These are phyloP conservation scores for Muntiacus reevesi DNA, from an alignment of 2,113 vertebrate genomes.

Conservation along the genomic window DNA sequence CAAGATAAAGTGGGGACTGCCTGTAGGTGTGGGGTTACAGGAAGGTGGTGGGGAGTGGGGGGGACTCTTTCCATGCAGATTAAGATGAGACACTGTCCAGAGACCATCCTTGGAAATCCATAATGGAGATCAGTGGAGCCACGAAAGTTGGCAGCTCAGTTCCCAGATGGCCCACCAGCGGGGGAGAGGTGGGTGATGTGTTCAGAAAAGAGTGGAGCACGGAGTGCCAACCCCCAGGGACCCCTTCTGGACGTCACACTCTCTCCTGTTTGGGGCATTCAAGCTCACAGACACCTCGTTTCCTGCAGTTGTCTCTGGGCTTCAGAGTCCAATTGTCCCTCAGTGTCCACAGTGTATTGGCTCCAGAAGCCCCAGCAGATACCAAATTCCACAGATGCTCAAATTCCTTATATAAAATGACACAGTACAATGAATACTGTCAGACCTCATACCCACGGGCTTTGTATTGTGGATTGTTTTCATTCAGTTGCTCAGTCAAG, in stretches of 20 bases:
- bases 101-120: not conserved
- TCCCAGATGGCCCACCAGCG: accelerated
- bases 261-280: not conserved
- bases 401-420: not conserved
- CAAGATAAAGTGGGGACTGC: not conserved
- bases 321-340: not conserved
- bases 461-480: not conserved
- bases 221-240: accelerated
- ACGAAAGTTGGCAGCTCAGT: not conserved
- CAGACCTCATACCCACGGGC: accelerated
- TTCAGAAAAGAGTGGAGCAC: not conserved
- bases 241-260: not conserved
- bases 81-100: not conserved
- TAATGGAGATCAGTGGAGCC: not conserved
- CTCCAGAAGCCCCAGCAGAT: not conserved
- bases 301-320: not conserved
- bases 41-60: accelerated
- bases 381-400: not conserved
- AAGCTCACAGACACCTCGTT: not conserved
- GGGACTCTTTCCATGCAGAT: accelerated
- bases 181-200: accelerated
- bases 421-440: not conserved
- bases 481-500: not conserved
- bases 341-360: not conserved
- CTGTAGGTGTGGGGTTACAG: too few relatives aligned